These are phyloP conservation scores for Criorhina ranunculi DNA, from an alignment of 2,888 invertebrate species.

Conservation along the genomic window DNA sequence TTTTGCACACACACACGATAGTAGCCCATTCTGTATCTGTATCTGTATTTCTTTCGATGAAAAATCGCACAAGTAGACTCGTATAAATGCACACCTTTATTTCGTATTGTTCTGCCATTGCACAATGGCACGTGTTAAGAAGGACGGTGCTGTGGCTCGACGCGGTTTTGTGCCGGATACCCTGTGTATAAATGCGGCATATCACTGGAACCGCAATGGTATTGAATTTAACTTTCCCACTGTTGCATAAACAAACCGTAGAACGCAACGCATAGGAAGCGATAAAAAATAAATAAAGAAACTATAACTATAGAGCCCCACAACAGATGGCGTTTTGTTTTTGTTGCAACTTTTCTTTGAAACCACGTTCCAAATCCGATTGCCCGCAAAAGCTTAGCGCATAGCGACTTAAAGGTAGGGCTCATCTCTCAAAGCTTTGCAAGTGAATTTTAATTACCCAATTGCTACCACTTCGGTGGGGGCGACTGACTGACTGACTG, in stretches of 20 bases:
- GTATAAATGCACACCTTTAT: slow-evolving; percentile 38
- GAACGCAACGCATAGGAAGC: slow-evolving; percentile 10
- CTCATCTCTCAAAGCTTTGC: slow-evolving; percentile 16
- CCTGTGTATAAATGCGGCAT: slow-evolving; percentile 8
- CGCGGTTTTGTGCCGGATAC: slow-evolving; percentile 38
- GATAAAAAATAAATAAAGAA: slow-evolving; percentile 1
- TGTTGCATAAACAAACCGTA: slow-evolving; percentile 33
- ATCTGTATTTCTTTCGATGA: slow-evolving; percentile 45
- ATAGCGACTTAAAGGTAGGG: slow-evolving; percentile 16
- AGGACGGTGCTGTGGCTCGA: slow-evolving; percentile 3
- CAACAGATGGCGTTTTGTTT: slow-evolving; percentile 28
- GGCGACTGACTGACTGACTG: slow-evolving; percentile 1
- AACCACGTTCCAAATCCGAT: not conserved
- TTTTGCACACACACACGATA: not conserved
- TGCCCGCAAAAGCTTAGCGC: slow-evolving; percentile 1
- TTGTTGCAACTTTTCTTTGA: not conserved
- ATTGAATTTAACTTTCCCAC: slow-evolving; percentile 52
- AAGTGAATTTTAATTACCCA: slow-evolving; percentile 58
- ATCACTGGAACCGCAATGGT: slow-evolving; percentile 54
- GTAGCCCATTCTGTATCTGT: slow-evolving; percentile 12
- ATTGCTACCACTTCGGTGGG: slow-evolving; percentile 29
- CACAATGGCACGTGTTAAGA: slow-evolving; percentile 69
- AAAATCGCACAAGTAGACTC: too few species aligned
- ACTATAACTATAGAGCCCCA: not conserved
- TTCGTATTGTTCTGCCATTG: slow-evolving; percentile 48